phyloP scores from a whole-genome alignment of 2,113 vertebrate genomes.

The Actenoides hombroni region DNA sequence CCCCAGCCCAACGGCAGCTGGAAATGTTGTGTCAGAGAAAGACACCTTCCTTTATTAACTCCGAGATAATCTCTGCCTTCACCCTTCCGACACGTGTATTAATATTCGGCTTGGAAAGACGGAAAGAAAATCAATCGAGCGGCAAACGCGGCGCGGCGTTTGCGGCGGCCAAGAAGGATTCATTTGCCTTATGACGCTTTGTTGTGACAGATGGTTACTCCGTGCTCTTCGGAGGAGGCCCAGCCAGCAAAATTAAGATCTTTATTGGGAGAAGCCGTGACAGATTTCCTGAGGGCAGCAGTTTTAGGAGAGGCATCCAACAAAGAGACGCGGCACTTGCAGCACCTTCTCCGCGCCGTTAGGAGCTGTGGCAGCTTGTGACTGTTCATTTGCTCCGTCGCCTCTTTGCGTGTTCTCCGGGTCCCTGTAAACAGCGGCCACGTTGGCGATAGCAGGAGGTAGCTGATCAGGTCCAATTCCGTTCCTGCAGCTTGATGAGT shows the following conservation, averaged over 20 bases:
- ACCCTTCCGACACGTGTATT: background rate
- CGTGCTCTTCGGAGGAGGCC: background rate
- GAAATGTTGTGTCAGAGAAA: background rate
- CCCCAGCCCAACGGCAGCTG: background rate
- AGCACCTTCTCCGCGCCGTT: background rate
- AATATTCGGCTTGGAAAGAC: conserved; percentile 8
- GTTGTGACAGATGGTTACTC: background rate
- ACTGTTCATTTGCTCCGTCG: background rate
- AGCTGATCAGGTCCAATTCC: background rate
- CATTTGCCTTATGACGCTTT: background rate
- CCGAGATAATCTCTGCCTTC: background rate
- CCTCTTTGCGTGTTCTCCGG: background rate
- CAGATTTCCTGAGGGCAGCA: background rate
- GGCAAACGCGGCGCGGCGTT: background rate
- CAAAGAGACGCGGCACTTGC: background rate
- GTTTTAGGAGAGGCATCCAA: background rate
- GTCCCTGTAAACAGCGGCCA: background rate
- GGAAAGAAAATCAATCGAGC: background rate
- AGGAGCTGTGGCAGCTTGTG: background rate
- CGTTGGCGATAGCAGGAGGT: background rate
- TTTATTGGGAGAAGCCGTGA: background rate
- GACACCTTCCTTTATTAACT: background rate
- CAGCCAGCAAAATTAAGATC: background rate
- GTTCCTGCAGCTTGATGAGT: background rate
- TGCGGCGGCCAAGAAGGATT: conserved; percentile 11